Percentiles rank a stretch among this genome's conserved stretches.
Conservation (phyloP, 2,888 invertebrate genomes). For the Volucella zonaria region DNA sequence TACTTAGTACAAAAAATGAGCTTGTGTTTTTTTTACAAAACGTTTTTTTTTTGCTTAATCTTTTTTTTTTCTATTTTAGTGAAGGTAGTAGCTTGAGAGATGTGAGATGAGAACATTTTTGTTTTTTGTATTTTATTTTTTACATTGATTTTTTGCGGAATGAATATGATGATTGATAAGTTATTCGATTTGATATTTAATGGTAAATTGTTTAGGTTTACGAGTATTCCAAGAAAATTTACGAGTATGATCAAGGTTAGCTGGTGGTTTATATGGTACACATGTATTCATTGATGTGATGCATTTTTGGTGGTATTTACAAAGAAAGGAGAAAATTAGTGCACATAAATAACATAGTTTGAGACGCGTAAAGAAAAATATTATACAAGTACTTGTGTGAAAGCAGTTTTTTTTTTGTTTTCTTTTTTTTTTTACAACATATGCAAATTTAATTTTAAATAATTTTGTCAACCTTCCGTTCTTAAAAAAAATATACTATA, state of each 20-base stretch:
- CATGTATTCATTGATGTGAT: constrained; percentile 43
- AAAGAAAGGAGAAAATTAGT: constrained; percentile 42
- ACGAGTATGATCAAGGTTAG: constrained; percentile 38
- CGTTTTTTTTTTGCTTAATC: constrained; percentile 63
- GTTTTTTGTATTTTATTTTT: constrained; percentile 4
- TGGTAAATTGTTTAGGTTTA: constrained; percentile 4
- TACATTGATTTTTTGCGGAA: constrained; percentile 54
- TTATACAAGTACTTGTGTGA: neutral
- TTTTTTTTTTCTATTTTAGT: constrained; percentile 67
- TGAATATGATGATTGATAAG: constrained; percentile 64
- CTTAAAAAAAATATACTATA: neutral
- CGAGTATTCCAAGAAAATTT: constrained; percentile 45
- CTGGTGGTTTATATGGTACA: constrained; percentile 37
- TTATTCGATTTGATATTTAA: constrained; percentile 48
- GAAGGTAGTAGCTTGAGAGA: constrained; percentile 72
- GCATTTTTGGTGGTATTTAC: constrained; percentile 64
- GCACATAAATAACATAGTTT: constrained; percentile 10
- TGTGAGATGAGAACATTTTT: constrained; percentile 64
- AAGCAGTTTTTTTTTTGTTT: constrained; percentile 4
- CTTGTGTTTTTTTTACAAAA: constrained; percentile 75
- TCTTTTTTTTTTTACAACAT: constrained; percentile 7
- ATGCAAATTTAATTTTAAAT: neutral
- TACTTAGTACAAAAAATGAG: constrained; percentile 68
- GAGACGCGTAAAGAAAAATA: constrained; percentile 15
- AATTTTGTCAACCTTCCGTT: constrained; percentile 32